A percentile compares a stretch with the other conserved stretches of the same genome.
These are phyloP conservation scores for Tipula lateralis DNA, from an alignment of 2,888 invertebrate species.

Conservation along the genomic window DNA sequence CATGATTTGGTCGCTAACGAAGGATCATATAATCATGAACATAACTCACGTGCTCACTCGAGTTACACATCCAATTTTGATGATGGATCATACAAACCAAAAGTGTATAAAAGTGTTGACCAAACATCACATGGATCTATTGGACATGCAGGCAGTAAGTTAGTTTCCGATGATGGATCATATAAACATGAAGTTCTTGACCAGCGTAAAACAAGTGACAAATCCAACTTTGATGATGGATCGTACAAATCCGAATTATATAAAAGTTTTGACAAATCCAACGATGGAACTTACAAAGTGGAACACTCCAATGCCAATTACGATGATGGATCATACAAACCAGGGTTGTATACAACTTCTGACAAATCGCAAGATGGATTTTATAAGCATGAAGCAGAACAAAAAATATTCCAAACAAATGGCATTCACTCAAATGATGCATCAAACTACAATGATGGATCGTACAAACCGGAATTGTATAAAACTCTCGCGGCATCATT, in stretches of 20 bases:
- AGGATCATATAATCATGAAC: no score
- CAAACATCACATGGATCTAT: background rate
- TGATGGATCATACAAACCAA: background rate
- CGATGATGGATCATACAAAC: background rate
- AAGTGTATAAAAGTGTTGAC: background rate
- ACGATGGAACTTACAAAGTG: no score
- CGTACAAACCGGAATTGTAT: background rate
- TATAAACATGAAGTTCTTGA: background rate
- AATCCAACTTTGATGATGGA: background rate
- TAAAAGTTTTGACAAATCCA: no score
- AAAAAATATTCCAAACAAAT: no score
- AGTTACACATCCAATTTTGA: background rate
- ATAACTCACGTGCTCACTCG: background rate
- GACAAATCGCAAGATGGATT: no score
- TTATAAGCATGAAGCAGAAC: no score
- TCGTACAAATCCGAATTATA: no score
- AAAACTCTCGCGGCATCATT: background rate
- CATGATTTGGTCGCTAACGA: no score
- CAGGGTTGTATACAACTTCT: background rate
- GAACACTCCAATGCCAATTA: no score
- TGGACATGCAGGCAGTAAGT: background rate
- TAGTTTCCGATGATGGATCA: background rate
- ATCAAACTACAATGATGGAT: background rate
- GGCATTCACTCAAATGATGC: background rate
- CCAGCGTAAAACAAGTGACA: no score